phyloP scores from a whole-genome alignment of 2,113 vertebrate genomes.

The Odontophorus gujanensis region DNA sequence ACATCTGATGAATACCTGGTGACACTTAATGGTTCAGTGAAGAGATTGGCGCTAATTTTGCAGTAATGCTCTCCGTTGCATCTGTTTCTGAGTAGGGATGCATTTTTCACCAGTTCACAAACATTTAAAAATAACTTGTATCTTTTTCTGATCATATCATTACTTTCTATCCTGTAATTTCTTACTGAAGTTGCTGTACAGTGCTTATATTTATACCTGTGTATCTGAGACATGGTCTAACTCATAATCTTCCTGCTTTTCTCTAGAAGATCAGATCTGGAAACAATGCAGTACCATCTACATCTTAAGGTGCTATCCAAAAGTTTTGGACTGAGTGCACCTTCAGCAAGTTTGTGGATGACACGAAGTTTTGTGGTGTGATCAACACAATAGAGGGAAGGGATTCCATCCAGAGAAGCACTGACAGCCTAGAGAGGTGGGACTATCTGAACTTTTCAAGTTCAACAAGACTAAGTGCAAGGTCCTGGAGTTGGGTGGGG shows the following conservation, averaged over 20 bases:
- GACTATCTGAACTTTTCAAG: neutral
- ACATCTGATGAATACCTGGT: conserved; percentile 59
- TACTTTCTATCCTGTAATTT: neutral
- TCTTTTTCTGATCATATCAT: neutral
- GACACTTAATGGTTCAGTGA: conserved; percentile 61
- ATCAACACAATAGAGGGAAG: neutral
- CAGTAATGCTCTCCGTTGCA: neutral
- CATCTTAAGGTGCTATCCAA: neutral
- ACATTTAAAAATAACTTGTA: neutral
- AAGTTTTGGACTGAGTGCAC: neutral
- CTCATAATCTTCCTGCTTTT: neutral
- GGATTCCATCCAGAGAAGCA: neutral
- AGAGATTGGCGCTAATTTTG: conserved; percentile 60
- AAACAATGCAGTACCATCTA: neutral
- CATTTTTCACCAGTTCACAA: conserved; percentile 17
- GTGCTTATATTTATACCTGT: neutral
- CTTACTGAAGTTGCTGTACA: neutral
- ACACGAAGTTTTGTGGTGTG: neutral
- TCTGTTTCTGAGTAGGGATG: neutral
- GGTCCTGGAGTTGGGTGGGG: neutral
- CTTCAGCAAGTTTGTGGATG: neutral
- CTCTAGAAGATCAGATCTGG: neutral
- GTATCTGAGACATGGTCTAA: neutral
- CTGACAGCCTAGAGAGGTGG: neutral
- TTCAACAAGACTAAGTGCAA: neutral